phyloP scores from a whole-genome alignment of 2,888 invertebrate genomes.

The Byasa hedistus region DNA sequence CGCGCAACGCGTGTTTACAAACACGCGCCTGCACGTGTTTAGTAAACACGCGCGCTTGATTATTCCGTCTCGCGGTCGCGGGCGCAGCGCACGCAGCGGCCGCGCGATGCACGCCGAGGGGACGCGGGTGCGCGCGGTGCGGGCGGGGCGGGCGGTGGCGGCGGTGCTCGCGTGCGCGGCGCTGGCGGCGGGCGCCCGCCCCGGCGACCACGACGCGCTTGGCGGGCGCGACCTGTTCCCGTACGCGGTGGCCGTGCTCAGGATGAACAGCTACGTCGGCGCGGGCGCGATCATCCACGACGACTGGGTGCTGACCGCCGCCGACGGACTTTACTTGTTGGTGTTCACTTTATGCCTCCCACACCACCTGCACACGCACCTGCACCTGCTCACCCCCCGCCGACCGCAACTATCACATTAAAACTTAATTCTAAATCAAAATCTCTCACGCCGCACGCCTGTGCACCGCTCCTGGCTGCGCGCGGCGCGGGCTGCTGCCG shows the following conservation, averaged over 20 bases:
- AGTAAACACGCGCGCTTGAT: not conserved
- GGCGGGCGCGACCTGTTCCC: conserved; percentile 52
- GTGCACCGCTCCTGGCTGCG: too few species aligned
- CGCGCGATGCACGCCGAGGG: not conserved
- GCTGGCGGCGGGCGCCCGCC: too few species aligned
- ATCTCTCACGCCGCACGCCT: too few species aligned
- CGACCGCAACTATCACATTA: too few species aligned
- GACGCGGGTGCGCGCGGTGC: not conserved
- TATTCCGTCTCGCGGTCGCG: not conserved
- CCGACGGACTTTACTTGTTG: conserved; percentile 58
- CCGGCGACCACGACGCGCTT: conserved; percentile 47
- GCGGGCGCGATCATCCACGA: conserved; percentile 61
- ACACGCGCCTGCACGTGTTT: too few species aligned
- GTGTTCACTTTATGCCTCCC: conserved; percentile 34
- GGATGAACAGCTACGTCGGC: conserved; percentile 52
- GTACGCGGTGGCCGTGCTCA: conserved; percentile 60
- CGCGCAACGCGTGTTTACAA: too few species aligned
- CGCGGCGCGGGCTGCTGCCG: too few species aligned
- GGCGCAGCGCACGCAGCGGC: not conserved
- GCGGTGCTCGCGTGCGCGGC: too few species aligned
- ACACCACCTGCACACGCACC: not conserved
- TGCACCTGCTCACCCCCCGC: not conserved
- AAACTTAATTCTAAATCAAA: too few species aligned
- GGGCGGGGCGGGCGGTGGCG: too few species aligned
- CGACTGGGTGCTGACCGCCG: conserved; percentile 64